A percentile compares a stretch with the other conserved stretches of the same genome.
Conservation (phyloP, 1,140 invertebrate species). For the Papilio polytes region DNA sequence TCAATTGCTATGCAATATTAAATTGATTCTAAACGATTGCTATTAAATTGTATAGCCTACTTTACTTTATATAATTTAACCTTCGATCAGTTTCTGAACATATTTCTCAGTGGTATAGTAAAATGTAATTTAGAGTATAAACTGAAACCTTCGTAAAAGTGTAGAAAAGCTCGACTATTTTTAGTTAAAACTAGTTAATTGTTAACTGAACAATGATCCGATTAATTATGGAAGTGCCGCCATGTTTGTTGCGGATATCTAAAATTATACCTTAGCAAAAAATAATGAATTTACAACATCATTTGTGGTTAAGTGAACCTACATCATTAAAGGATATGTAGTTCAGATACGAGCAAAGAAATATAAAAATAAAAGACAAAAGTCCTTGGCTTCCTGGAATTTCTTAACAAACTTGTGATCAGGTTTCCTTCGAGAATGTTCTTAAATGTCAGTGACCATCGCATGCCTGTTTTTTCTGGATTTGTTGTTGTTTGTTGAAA, state of each 20-base stretch:
- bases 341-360: background rate
- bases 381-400: slow-evolving; percentile 6
- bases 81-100: background rate
- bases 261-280: background rate
- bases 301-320: background rate
- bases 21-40: background rate
- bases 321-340: slow-evolving; percentile 9
- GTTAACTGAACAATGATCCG: background rate
- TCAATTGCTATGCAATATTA: background rate
- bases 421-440: background rate
- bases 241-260: background rate
- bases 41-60: slow-evolving; percentile 7
- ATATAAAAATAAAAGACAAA: background rate
- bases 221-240: background rate
- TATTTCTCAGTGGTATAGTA: background rate
- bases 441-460: slow-evolving; percentile 1
- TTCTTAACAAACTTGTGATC: slow-evolving; percentile 16
- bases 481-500: too few relatives aligned
- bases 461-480: background rate
- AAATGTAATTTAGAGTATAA: background rate
- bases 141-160: background rate
- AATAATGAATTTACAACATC: slow-evolving; percentile 6
- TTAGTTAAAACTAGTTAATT: background rate
- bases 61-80: background rate
- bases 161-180: background rate